Evolutionary conservation across 2,888 invertebrate genomes (phyloP), one percentile per base, ranked within the genome.

Genomic region (Alviniconcha strummeri): DNA sequence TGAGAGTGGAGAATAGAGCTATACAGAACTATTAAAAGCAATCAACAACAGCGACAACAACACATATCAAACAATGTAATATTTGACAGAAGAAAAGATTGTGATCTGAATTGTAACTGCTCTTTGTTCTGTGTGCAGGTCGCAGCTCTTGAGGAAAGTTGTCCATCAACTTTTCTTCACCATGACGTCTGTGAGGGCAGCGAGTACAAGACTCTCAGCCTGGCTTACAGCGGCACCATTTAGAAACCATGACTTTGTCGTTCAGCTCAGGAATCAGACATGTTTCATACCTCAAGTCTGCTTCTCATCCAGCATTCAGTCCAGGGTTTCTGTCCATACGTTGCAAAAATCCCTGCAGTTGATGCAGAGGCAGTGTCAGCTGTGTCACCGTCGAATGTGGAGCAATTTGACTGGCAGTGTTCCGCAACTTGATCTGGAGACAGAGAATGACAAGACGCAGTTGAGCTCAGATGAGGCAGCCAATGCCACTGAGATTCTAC

Each of bases 401-500:
- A 80, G 80, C 11, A n/a, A 52, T n/a, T n/a, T 55, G n/a, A 52
- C 56, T 55, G 36, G 19, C 36, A 55, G 36, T n/a, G 67, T 77
- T 77, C 82, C 82, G 3, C 82, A 77, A 36, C 60, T 82, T 67
- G 77, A 82, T 52, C 36, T 81, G 54, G 75, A 75, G 15, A 9
- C 15, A 55, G 82, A 82, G 7, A 15, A 19, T 0, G 79, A 79
- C 17, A 19, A 19, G 3, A 52, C 0, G 13, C 19, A 13, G 4
- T 7, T 5, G 13, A 11, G 8, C 6, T n/a, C 17, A 9, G 54
- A 67, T 19, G n/a, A 8, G 52, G 36, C 54, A 19, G 71, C 19
- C 54, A 55, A 56, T 83, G 85, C 88, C 55, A 81, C 77, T n/a
- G 85, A 88, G 83, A 71, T 86, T n/a, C 77, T 90, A 11, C 76